Conservation (phyloP, 1,140 invertebrate genomes). For the Leptinotarsa lineolata region DNA sequence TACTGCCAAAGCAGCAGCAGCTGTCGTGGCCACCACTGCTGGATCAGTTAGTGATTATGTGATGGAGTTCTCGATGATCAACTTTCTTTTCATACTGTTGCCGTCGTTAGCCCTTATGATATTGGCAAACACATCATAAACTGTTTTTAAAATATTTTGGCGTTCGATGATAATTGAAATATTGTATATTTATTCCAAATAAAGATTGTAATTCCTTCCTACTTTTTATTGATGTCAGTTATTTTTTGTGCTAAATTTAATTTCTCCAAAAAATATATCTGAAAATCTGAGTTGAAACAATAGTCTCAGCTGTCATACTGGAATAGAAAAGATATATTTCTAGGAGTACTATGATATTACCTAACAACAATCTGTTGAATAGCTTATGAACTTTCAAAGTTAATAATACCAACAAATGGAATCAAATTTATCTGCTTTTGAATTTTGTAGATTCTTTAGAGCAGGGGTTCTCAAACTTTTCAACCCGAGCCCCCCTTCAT, state of each 20-base stretch:
- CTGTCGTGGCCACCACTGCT: neutral
- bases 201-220: neutral
- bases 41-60: neutral
- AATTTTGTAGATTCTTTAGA: too few species aligned
- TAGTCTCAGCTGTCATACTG: neutral
- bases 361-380: too few species aligned
- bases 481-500: too few species aligned
- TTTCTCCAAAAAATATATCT: neutral
- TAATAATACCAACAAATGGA: too few species aligned
- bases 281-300: neutral
- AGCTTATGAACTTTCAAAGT: too few species aligned
- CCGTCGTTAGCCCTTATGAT: neutral
- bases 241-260: neutral
- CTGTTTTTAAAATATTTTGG: neutral
- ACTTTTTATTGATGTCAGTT: neutral
- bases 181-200: slow-evolving; percentile 4
- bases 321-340: neutral
- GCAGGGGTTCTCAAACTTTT: too few species aligned
- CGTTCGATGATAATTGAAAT: neutral
- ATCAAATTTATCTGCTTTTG: too few species aligned
- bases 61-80: neutral
- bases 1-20: neutral
- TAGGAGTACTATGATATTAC: neutral
- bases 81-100: neutral
- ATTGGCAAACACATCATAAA: neutral